Conservation (phyloP, 1,140 invertebrate genomes). For the Scaptodrosophila lebanonensis region DNA sequence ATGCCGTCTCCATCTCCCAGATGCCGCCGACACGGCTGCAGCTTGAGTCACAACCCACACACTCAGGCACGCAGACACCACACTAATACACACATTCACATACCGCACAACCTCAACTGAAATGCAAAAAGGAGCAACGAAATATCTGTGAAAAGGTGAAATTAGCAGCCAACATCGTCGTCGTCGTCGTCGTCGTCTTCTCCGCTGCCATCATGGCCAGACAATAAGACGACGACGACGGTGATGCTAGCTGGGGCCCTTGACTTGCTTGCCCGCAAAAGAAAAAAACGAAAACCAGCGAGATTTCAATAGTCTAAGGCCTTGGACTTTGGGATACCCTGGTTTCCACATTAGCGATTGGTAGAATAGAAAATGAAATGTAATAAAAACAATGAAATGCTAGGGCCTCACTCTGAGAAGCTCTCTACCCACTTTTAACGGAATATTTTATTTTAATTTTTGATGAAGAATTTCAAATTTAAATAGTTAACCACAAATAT, state of each 20-base stretch:
- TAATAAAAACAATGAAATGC: too few relatives aligned
- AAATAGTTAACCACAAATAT: too few relatives aligned
- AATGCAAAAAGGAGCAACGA: constrained; percentile 25
- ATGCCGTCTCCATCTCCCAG: too few relatives aligned
- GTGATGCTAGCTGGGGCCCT: constrained; percentile 63
- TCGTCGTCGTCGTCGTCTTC: constrained; percentile 5
- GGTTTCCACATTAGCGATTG: too few relatives aligned
- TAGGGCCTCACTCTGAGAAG: too few relatives aligned
- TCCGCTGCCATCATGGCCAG: constrained; percentile 47
- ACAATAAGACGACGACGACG: constrained; percentile 70
- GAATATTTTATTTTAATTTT: too few relatives aligned
- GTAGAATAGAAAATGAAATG: too few relatives aligned
- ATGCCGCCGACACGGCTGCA: background rate
- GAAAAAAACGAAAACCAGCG: too few relatives aligned
- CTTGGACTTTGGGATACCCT: too few relatives aligned
- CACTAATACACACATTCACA: background rate
- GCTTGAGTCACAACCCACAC: constrained; percentile 46
- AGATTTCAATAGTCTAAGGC: too few relatives aligned
- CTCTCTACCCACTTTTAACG: too few relatives aligned
- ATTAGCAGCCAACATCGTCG: constrained; percentile 53
- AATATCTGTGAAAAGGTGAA: constrained; percentile 66
- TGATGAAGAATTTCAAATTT: too few relatives aligned
- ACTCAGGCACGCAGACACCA: constrained; percentile 4
- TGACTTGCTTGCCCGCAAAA: constrained; percentile 43
- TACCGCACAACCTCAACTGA: constrained; percentile 26